Conservation (phyloP, 2,797 vertebrate species). For the Anguilla obscura region DNA sequence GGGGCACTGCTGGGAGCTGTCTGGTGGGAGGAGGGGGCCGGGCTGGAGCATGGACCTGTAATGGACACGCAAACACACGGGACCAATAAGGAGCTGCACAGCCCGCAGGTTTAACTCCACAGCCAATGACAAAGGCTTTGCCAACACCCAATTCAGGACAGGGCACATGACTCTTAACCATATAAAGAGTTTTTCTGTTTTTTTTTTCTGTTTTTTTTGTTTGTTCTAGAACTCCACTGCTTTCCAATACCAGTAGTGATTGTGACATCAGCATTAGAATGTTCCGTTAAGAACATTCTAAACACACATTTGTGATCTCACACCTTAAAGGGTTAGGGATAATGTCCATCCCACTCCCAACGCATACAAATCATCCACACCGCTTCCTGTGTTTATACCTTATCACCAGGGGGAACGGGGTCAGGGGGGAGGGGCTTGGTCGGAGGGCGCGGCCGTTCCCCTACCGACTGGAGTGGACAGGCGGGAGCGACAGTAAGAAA, state of each 20-base stretch:
- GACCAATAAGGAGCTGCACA: background rate
- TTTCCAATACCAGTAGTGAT: too few relatives aligned
- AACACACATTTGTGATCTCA: background rate
- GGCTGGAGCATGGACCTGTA: slow-evolving; percentile 62
- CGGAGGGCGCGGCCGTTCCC: slow-evolving; percentile 72
- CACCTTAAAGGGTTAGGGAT: background rate
- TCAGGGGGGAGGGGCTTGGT: slow-evolving; percentile 76
- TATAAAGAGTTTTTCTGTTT: too few relatives aligned
- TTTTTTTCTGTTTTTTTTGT: too few relatives aligned
- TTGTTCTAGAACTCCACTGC: too few relatives aligned
- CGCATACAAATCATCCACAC: slow-evolving; percentile 14
- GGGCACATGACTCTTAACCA: background rate
- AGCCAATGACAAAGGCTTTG: background rate
- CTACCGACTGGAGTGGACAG: slow-evolving; percentile 60
- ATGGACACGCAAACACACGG: slow-evolving; percentile 15
- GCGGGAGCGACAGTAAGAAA: slow-evolving; percentile 42
- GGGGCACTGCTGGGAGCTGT: slow-evolving; percentile 64
- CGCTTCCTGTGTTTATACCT: slow-evolving; percentile 64
- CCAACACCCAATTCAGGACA: background rate
- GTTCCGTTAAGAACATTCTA: too few relatives aligned
- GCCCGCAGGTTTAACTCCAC: background rate
- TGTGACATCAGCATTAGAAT: too few relatives aligned
- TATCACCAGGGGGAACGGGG: slow-evolving; percentile 65
- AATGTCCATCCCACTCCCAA: slow-evolving; percentile 24
- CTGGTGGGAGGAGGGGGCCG: slow-evolving; percentile 79